Evolutionary conservation across 2,888 invertebrate species (phyloP).

Genomic region (Mythimna impura): DNA sequence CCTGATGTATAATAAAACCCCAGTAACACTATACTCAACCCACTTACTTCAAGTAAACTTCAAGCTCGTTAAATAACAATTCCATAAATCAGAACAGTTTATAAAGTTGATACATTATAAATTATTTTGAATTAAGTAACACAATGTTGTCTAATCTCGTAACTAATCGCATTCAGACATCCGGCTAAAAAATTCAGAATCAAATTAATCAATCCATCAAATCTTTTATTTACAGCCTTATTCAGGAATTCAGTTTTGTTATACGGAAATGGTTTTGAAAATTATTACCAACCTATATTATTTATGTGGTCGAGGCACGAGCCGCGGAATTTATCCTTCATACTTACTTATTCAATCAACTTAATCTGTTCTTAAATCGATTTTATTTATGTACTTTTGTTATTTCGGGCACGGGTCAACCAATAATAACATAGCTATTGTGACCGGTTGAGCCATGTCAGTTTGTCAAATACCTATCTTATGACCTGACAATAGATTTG

Average conservation of each 20-base stretch:
- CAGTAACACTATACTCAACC: not conserved
- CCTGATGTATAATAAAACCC: not conserved
- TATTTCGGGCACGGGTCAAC: constrained; percentile 13
- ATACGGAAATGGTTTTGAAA: constrained; percentile 39
- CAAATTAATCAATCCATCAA: constrained; percentile 14
- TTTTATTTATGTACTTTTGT: constrained; percentile 11
- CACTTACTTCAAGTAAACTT: not conserved
- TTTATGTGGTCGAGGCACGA: constrained; percentile 15
- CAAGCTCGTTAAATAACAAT: constrained; percentile 5
- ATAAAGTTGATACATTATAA: constrained; percentile 3
- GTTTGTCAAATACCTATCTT: not conserved
- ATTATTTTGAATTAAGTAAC: constrained; percentile 22
- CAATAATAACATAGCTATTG: not conserved
- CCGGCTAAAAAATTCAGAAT: constrained; percentile 17
- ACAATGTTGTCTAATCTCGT: constrained; percentile 1
- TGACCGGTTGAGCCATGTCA: not conserved
- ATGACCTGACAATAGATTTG: not conserved
- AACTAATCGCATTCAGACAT: constrained; percentile 5
- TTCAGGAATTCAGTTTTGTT: constrained; percentile 25
- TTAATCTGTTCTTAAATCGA: constrained; percentile 26
- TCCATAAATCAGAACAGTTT: constrained; percentile 3
- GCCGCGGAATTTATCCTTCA: constrained; percentile 35
- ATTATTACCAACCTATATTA: not conserved
- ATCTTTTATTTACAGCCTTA: constrained; percentile 22
- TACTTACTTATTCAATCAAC: constrained; percentile 26